Evolutionary conservation across 2,797 vertebrate genomes (phyloP), one percentile per base, ranked within the genome.

Genomic region (Liparis tanakae): DNA sequence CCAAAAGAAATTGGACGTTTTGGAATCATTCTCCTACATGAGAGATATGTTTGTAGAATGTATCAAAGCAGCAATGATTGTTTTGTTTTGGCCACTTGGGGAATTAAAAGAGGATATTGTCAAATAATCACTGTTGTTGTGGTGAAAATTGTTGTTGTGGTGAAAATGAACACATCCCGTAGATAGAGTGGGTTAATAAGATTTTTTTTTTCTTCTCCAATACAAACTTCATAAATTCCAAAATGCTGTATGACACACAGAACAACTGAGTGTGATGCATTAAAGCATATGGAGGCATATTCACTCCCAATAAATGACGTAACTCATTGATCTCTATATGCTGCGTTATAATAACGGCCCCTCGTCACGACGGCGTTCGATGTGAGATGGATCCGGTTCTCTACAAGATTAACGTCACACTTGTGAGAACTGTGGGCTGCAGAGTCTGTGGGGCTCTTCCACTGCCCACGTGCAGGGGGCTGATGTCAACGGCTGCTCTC

Each of bases 401-500:
- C 46, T 67, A 61, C 41, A 41, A 50, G 63, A 70, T 41, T 0
- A 70, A 34, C 65, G 18, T 79, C 78, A 69, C 37, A 18, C 50
- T 73, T 53, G 70, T 50, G 20, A 36, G 33, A 56, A 56, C 36
- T 56, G 37, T 71, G 69, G 73, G 61, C 63, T 59, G 62, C 15
- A 67, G 77, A 84, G 58, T 53, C 54, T 66, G 36, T 70, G 9
- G 14, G 72, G 70, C 78, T 71, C 78, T 72, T 79, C 87, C 78
- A 44, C 76, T 76, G 70, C 87, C 84, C 87, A 87, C 80, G 81
- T 59, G 33, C 69, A 10, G 68, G 58, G 30, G 33, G 76, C 86
- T 91, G 90, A 92, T 83, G 80, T 90, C 87, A 86, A 56, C 64
- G 50, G 54, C 71, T 30, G 66, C 12, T 14, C 64, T 80, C 80